Evolutionary conservation across 1,140 invertebrate species (phyloP).

Genomic region (Eubasilissa regina): DNA sequence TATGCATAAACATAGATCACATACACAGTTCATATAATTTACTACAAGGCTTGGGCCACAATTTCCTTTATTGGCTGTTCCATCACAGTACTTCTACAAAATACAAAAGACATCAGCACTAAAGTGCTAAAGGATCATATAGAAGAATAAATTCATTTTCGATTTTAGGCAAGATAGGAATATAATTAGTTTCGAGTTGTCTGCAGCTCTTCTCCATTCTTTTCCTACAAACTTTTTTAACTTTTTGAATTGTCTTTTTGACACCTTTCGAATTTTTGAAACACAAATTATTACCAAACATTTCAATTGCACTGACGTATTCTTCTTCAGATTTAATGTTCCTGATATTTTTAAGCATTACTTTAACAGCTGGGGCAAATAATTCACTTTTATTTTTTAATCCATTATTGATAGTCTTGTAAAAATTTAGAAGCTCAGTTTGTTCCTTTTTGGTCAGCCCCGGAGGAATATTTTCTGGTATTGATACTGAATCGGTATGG

Average conservation of each 20-base stretch:
- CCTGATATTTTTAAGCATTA: conserved; percentile 50
- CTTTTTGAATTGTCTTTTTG: conserved; percentile 8
- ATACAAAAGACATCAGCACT: background rate
- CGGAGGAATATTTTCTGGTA: background rate
- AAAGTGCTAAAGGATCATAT: conserved; percentile 14
- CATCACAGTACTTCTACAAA: too few species aligned
- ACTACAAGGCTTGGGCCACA: too few species aligned
- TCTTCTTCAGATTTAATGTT: conserved; percentile 51
- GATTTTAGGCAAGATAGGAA: conserved; percentile 28
- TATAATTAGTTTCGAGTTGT: background rate
- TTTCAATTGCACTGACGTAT: conserved; percentile 45
- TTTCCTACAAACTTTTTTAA: conserved; percentile 33
- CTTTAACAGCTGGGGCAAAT: conserved; percentile 55
- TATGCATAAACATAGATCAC: too few species aligned
- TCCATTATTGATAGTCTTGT: conserved; percentile 50
- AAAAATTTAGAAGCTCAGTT: conserved; percentile 43
- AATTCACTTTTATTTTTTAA: conserved; percentile 51
- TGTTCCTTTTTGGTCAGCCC: conserved; percentile 47
- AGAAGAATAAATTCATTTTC: conserved; percentile 26
- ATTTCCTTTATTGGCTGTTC: too few species aligned
- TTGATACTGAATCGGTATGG: conserved; percentile 6
- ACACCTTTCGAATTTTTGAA: background rate
- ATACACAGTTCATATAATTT: too few species aligned
- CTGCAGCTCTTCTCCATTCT: background rate
- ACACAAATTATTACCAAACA: conserved; percentile 46